These are phyloP conservation scores for Centruroides sculpturatus DNA, from an alignment of 1,140 invertebrate genomes.

Conservation along the genomic window DNA sequence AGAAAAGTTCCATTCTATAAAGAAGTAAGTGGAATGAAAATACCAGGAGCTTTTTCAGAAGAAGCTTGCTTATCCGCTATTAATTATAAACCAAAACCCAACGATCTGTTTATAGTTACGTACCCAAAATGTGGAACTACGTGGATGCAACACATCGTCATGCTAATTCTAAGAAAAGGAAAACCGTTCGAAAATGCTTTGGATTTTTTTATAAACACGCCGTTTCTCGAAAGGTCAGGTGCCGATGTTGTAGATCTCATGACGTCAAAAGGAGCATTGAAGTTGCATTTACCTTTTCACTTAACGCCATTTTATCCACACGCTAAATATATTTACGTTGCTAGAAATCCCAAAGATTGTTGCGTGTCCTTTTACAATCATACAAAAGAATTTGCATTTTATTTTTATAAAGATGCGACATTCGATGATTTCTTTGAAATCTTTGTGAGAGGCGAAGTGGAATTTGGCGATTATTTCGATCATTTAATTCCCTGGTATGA, in stretches of 20 bases:
- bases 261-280: slow-evolving; percentile 21
- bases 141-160: not conserved
- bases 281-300: slow-evolving; percentile 57
- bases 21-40: slow-evolving; percentile 1
- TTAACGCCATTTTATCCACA: not conserved
- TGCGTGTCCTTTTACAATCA: not conserved
- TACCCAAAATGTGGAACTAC: slow-evolving; percentile 22
- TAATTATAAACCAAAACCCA: slow-evolving; percentile 10
- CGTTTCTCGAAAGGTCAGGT: slow-evolving; percentile 10
- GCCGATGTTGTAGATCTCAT: slow-evolving; percentile 5
- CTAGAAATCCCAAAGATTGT: not conserved
- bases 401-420: slow-evolving; percentile 13
- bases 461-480: slow-evolving; percentile 30
- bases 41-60: slow-evolving; percentile 3
- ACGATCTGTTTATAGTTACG: slow-evolving; percentile 17
- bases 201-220: slow-evolving; percentile 10
- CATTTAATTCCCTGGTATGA: slow-evolving; percentile 27
- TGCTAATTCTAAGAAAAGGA: slow-evolving; percentile 7
- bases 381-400: not conserved
- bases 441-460: slow-evolving; percentile 25
- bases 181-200: not conserved
- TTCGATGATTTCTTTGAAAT: slow-evolving; percentile 27
- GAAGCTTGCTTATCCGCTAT: slow-evolving; percentile 7
- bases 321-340: not conserved
- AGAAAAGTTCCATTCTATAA: not conserved